phyloP scores from a whole-genome alignment of 1,140 invertebrate genomes.

The Helicoverpa armigera region DNA sequence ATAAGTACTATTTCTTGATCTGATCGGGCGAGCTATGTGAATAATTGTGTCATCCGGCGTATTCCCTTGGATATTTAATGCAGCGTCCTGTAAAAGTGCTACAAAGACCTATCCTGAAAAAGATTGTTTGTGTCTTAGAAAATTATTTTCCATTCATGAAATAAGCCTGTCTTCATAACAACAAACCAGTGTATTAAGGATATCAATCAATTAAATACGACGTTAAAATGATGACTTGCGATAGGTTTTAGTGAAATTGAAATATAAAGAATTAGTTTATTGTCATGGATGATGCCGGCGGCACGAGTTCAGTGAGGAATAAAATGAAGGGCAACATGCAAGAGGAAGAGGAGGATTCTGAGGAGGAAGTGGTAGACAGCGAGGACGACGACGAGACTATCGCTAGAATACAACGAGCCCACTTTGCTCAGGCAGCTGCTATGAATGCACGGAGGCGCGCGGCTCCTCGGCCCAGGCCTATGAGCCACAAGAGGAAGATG shows the following conservation, averaged over 20 bases:
- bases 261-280: constrained; percentile 52
- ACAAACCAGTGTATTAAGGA: constrained; percentile 25
- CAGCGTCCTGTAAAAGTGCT: constrained; percentile 71
- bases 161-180: constrained; percentile 50
- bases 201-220: constrained; percentile 23
- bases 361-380: constrained; percentile 76
- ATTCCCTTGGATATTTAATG: constrained; percentile 63
- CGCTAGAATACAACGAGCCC: constrained; percentile 79
- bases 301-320: constrained; percentile 68
- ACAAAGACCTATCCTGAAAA: constrained; percentile 70
- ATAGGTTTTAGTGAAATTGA: constrained; percentile 49
- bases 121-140: constrained; percentile 56
- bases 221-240: constrained; percentile 49
- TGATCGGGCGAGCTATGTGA: constrained; percentile 63
- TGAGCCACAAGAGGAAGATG: constrained; percentile 83
- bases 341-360: constrained; percentile 76
- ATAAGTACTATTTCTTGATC: constrained; percentile 56
- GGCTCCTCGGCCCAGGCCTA: constrained; percentile 68
- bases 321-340: constrained; percentile 71
- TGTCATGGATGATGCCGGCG: constrained; percentile 75
- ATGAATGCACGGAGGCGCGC: constrained; percentile 76
- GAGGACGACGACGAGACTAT: constrained; percentile 84
- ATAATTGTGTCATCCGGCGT: constrained; percentile 76
- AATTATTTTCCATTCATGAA: constrained; percentile 52
- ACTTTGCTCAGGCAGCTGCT: constrained; percentile 79